Percentiles rank a stretch among this genome's conserved stretches.
These are phyloP conservation scores for Hylia prasina DNA, from an alignment of 2,113 vertebrate genomes.

Conservation along the genomic window DNA sequence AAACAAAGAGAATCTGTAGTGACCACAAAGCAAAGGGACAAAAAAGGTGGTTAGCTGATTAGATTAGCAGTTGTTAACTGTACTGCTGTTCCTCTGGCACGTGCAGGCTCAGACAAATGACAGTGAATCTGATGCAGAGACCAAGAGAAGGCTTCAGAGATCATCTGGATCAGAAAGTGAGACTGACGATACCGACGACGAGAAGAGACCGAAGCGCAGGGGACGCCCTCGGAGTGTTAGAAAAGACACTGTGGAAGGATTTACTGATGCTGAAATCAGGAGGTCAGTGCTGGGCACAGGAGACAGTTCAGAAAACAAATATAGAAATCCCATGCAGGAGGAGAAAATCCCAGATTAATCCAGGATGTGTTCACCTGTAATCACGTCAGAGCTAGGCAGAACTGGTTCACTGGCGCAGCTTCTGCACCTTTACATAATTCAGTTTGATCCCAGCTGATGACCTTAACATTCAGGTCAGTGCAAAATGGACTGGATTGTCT, in stretches of 20 bases:
- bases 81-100: neutral
- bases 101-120: conserved; percentile 90
- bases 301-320: neutral
- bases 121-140: conserved; percentile 93
- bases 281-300: conserved; percentile 71
- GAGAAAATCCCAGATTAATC: neutral
- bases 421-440: neutral
- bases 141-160: conserved; percentile 87
- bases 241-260: conserved; percentile 96
- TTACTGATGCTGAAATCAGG: conserved; percentile 94
- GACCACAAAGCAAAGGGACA: neutral
- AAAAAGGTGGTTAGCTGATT: neutral
- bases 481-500: neutral
- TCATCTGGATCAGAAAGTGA: conserved; percentile 95
- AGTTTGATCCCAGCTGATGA: neutral
- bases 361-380: neutral
- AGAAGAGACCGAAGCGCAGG: conserved; percentile 92
- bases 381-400: fast-evolving
- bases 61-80: neutral
- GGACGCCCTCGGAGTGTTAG: conserved; percentile 89
- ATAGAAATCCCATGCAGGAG: neutral
- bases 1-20: neutral
- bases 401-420: neutral
- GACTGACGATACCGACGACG: conserved; percentile 91
- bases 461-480: neutral